A percentile compares a stretch with the other conserved stretches of the same genome.
Conservation (phyloP, 2,888 invertebrate species). For the Sphinx pinastri region DNA sequence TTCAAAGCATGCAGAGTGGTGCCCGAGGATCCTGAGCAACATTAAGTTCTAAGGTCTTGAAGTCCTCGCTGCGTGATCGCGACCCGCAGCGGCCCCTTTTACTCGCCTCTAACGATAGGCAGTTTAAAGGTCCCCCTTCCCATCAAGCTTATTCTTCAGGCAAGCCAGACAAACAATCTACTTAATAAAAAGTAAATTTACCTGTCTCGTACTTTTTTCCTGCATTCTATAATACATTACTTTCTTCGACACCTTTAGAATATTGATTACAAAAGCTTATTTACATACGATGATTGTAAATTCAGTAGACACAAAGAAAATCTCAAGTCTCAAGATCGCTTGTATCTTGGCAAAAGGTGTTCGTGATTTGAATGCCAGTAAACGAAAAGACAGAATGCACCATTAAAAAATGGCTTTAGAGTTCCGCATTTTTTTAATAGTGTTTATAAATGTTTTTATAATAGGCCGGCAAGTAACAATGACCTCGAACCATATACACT, state of each 20-base stretch:
- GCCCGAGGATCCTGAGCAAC: no score
- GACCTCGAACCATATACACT: no score
- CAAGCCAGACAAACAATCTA: no score
- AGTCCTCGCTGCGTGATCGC: no score
- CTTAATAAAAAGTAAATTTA: conserved; percentile 27
- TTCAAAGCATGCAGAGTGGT: no score
- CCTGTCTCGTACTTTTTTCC: conserved; percentile 29
- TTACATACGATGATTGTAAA: conserved; percentile 8
- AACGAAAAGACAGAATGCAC: conserved; percentile 46
- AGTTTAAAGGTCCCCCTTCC: no score
- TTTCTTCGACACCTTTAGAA: conserved; percentile 29
- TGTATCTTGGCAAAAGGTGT: conserved; percentile 27
- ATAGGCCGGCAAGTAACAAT: no score
- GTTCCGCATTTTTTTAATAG: background rate
- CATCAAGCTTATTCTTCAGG: background rate
- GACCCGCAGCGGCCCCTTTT: no score
- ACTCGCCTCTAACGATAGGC: no score
- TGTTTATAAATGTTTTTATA: no score
- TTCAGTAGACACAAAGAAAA: conserved; percentile 14
- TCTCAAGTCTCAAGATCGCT: background rate
- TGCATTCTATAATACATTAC: conserved; percentile 28
- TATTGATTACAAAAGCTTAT: conserved; percentile 27
- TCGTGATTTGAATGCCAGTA: conserved; percentile 46
- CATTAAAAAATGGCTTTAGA: conserved; percentile 49
- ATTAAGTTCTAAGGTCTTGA: no score